Evolutionary conservation across 1,140 invertebrate genomes (phyloP).

Genomic region (Sinonovacula constricta): DNA sequence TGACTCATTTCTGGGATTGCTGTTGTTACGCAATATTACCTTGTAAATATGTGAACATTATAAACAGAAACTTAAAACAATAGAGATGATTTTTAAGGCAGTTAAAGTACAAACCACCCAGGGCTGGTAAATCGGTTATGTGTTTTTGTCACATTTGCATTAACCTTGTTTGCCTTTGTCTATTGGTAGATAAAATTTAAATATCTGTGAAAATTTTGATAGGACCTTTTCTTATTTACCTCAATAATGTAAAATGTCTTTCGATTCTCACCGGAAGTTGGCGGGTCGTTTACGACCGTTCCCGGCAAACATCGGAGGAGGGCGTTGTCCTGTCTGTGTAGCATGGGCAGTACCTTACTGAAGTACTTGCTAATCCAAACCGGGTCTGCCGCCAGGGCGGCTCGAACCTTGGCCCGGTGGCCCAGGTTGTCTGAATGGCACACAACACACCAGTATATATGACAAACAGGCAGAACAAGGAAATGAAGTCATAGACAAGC

Average conservation of each 20-base stretch:
- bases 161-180: neutral
- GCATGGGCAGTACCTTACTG: slow-evolving; percentile 67
- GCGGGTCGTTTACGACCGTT: slow-evolving; percentile 28
- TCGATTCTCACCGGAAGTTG: slow-evolving; percentile 5
- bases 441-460: no score
- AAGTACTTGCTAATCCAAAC: slow-evolving; percentile 72
- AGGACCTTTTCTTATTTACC: neutral
- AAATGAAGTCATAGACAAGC: no score
- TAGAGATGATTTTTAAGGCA: no score
- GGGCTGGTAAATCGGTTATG: neutral
- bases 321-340: slow-evolving; percentile 70
- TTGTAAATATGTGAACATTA: no score
- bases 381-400: slow-evolving; percentile 66
- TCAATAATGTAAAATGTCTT: no score
- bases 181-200: neutral
- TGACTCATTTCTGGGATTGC: no score
- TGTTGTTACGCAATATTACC: no score
- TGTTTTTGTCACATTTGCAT: neutral
- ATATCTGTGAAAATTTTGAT: neutral
- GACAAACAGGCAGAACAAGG: no score
- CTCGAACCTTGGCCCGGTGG: slow-evolving; percentile 71
- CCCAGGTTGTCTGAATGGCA: slow-evolving; percentile 68
- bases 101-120: no score
- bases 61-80: no score
- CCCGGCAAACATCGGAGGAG: slow-evolving; percentile 61